phyloP scores from a whole-genome alignment of 2,113 vertebrate genomes.

The Podarcis cretensis region DNA sequence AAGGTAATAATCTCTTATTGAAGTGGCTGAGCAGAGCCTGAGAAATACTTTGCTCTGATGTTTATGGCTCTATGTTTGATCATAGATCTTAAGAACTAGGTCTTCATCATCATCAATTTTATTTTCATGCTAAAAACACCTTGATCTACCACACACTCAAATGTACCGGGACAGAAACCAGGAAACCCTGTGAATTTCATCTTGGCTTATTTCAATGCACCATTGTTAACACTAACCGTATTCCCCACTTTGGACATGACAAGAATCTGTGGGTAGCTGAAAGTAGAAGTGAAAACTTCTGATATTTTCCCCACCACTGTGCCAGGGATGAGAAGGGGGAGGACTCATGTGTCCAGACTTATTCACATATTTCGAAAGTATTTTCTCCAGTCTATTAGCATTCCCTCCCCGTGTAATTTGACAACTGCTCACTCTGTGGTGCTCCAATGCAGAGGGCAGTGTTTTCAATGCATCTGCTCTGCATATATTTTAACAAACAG shows the following conservation, averaged over 20 bases:
- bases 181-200: background rate
- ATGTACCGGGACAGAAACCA: background rate
- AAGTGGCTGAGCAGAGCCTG: background rate
- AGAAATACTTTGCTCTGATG: background rate
- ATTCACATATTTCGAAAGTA: background rate
- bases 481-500: background rate
- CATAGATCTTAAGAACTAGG: slow-evolving; percentile 15
- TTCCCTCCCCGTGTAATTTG: background rate
- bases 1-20: background rate
- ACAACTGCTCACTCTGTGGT: background rate
- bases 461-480: background rate
- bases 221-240: background rate
- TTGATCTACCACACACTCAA: background rate
- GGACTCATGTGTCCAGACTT: background rate
- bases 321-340: background rate
- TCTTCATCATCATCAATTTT: no score
- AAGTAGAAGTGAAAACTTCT: background rate
- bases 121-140: background rate
- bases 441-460: background rate
- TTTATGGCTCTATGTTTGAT: accelerated
- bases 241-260: background rate
- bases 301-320: background rate
- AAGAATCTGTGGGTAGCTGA: background rate
- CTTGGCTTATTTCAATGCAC: background rate
- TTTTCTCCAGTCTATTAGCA: background rate